A percentile compares a stretch with the other conserved stretches of the same genome.
These are phyloP conservation scores for Euschistus heros DNA, from an alignment of 1,140 invertebrate species.

Conservation along the genomic window DNA sequence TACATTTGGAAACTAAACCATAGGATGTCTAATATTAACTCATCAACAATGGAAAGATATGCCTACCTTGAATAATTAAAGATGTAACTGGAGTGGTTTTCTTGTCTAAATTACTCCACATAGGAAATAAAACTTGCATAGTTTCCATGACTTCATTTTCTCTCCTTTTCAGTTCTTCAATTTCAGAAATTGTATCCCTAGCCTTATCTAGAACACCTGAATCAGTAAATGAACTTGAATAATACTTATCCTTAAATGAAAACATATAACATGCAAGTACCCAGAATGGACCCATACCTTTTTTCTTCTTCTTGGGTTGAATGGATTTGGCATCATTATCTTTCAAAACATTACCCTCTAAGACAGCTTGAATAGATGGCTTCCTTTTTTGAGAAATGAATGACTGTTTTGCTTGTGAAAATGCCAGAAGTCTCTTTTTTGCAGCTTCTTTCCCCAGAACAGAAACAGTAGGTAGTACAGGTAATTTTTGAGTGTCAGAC, in stretches of 20 bases:
- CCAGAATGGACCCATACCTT: background rate
- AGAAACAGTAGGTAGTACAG: background rate
- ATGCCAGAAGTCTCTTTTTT: conserved; percentile 23
- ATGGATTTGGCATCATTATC: background rate
- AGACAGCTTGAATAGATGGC: background rate
- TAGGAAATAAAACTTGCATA: conserved; percentile 19
- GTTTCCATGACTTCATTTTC: conserved; percentile 23
- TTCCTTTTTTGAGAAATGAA: background rate
- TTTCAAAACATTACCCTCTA: background rate
- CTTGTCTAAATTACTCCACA: conserved; percentile 9
- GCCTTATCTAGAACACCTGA: conserved; percentile 28
- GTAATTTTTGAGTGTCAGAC: background rate
- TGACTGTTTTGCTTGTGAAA: conserved; percentile 13
- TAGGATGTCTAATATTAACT: too few relatives aligned
- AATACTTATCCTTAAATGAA: too few relatives aligned
- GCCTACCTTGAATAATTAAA: conserved; percentile 1
- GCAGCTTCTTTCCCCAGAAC: conserved; percentile 20
- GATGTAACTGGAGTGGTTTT: background rate
- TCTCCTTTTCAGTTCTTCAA: conserved; percentile 31
- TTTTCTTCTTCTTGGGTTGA: background rate
- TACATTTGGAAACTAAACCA: too few relatives aligned
- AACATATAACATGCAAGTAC: too few relatives aligned
- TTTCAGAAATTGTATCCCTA: conserved; percentile 31
- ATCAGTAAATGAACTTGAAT: background rate
- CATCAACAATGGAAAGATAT: background rate